Conservation (phyloP, 2,113 vertebrate genomes). For the Misgurnus mizolepis region DNA sequence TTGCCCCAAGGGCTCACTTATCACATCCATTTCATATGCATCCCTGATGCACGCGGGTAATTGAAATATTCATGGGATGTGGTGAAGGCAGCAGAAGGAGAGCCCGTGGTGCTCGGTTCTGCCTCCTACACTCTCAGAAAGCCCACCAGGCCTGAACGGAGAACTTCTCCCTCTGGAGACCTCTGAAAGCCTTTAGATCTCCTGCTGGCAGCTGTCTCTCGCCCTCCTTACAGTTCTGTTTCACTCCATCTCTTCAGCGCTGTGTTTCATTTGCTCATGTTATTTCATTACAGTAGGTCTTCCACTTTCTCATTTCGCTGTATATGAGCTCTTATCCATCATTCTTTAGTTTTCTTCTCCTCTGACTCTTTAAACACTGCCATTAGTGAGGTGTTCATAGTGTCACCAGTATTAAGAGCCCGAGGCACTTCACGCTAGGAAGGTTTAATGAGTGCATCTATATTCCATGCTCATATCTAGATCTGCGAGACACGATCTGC, state of each 20-base stretch:
- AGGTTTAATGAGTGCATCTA: constrained; percentile 32
- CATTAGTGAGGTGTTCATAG: constrained; percentile 31
- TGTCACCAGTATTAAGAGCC: constrained; percentile 21
- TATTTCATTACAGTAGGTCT: constrained; percentile 24
- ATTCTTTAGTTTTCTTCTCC: constrained; percentile 7
- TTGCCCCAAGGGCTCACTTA: constrained; percentile 56
- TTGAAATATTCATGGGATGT: constrained; percentile 61
- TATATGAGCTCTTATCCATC: constrained; percentile 14
- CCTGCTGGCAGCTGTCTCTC: constrained; percentile 52
- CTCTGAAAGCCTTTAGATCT: constrained; percentile 50
- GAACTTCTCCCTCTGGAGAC: constrained; percentile 32
- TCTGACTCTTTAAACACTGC: constrained; percentile 17
- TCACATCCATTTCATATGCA: constrained; percentile 53
- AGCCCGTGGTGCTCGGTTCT: constrained; percentile 29
- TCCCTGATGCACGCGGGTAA: constrained; percentile 46
- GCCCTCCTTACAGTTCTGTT: neutral
- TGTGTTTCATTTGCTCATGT: constrained; percentile 21
- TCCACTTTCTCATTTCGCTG: neutral
- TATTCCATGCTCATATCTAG: constrained; percentile 1
- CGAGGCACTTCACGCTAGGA: constrained; percentile 23
- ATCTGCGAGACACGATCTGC: neutral
- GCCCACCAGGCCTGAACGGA: constrained; percentile 4
- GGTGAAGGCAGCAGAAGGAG: constrained; percentile 15
- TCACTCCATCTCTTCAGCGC: constrained; percentile 30
- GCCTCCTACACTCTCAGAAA: constrained; percentile 23